These are phyloP conservation scores for Penaeus vannamei DNA, from an alignment of 1,140 invertebrate species.

Conservation along the genomic window DNA sequence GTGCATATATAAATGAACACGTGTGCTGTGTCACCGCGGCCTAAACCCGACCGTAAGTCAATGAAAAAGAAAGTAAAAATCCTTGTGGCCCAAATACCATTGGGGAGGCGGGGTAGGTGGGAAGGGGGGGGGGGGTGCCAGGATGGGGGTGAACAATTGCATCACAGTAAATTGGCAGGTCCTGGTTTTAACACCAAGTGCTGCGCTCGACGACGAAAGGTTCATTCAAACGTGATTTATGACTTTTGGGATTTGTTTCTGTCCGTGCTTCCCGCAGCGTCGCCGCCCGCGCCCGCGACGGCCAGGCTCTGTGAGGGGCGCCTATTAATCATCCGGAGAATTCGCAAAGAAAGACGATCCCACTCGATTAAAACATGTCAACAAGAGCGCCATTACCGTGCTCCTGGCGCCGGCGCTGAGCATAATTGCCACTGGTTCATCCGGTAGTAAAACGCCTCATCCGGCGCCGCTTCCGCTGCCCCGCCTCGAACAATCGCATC, in stretches of 20 bases:
- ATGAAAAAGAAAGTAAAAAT: conserved; percentile 1
- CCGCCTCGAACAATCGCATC: conserved; percentile 28
- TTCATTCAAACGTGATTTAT: background rate
- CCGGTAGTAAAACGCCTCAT: conserved; percentile 26
- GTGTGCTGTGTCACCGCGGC: too few relatives aligned
- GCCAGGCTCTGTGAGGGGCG: background rate
- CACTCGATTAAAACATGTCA: conserved; percentile 21
- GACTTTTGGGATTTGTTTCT: too few relatives aligned
- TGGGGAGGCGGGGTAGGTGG: too few relatives aligned
- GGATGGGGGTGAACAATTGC: background rate
- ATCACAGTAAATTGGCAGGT: background rate
- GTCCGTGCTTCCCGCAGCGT: too few relatives aligned
- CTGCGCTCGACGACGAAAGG: background rate
- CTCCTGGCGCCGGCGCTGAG: background rate
- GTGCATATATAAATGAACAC: too few relatives aligned
- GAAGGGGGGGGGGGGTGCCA: background rate
- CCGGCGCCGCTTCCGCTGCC: background rate
- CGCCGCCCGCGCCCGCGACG: too few relatives aligned
- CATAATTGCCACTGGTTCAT: conserved; percentile 24
- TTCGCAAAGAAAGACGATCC: conserved; percentile 9
- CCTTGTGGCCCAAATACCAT: conserved; percentile 13
- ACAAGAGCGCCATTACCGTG: conserved; percentile 17
- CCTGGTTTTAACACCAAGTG: background rate
- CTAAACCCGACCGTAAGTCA: background rate
- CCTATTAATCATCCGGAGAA: background rate